phyloP scores from a whole-genome alignment of 2,113 vertebrate species.

The Nothoprocta perdicaria region DNA sequence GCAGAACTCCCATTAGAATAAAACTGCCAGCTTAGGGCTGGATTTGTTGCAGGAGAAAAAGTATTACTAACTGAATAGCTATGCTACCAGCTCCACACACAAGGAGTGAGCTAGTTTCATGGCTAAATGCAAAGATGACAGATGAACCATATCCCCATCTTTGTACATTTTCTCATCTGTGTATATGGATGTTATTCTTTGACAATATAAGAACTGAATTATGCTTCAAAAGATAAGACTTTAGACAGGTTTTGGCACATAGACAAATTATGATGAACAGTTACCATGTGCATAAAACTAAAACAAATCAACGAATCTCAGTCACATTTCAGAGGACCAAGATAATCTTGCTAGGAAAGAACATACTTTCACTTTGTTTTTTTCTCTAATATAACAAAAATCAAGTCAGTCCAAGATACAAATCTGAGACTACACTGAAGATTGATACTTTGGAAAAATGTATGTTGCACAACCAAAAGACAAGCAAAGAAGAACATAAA shows the following conservation, averaged over 20 bases:
- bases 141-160: not conserved
- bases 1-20: not conserved
- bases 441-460: not conserved
- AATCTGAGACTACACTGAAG: not conserved
- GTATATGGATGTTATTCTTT: not conserved
- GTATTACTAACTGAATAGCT: not conserved
- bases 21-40: not conserved
- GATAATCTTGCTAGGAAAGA: not conserved
- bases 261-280: not conserved
- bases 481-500: not conserved
- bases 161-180: not conserved
- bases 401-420: not conserved
- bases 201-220: not conserved
- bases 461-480: not conserved
- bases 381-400: not conserved
- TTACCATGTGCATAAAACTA: not conserved
- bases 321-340: not conserved
- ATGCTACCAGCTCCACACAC: not conserved
- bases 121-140: slow-evolving; percentile 25
- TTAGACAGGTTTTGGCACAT: not conserved
- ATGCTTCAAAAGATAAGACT: not conserved
- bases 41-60: not conserved
- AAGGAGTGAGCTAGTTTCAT: not conserved
- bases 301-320: not conserved
- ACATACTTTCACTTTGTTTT: not conserved